These are phyloP conservation scores for Oxytorus armatus DNA, from an alignment of 2,888 invertebrate species.

Conservation along the genomic window DNA sequence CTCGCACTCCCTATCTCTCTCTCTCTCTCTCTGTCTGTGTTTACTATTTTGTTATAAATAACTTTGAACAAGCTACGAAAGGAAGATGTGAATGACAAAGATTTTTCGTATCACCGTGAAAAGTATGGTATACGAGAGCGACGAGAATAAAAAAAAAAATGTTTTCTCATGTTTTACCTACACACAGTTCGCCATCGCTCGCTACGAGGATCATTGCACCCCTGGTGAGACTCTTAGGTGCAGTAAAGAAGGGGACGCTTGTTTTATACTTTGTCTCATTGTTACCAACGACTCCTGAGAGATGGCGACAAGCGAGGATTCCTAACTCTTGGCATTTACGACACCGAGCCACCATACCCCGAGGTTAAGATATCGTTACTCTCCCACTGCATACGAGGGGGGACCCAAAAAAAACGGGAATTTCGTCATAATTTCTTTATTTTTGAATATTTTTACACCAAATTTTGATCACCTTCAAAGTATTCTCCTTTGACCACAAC, in stretches of 20 bases:
- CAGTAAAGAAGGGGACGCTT: conserved; percentile 75
- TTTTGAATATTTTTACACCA: too few species aligned
- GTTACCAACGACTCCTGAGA: conserved; percentile 79
- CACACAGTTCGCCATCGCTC: conserved; percentile 76
- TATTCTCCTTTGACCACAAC: too few species aligned
- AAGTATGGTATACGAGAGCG: conserved; percentile 26
- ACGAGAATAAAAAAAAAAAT: conserved; percentile 20
- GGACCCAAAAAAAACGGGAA: too few species aligned
- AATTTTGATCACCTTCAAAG: too few species aligned
- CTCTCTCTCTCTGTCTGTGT: conserved; percentile 12
- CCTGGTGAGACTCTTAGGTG: conserved; percentile 81
- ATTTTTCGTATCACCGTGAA: conserved; percentile 37
- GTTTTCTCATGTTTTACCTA: conserved; percentile 77
- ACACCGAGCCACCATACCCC: conserved; percentile 75
- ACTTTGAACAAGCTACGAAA: conserved; percentile 2
- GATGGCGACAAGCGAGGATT: conserved; percentile 66
- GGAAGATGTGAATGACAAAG: conserved; percentile 13
- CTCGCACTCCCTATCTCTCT: too few species aligned
- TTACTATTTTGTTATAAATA: conserved; percentile 52
- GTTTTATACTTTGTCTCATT: conserved; percentile 77
- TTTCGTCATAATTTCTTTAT: too few species aligned
- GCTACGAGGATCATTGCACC: conserved; percentile 78
- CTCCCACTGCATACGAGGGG: too few species aligned
- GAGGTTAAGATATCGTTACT: conserved; percentile 79
- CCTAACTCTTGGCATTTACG: conserved; percentile 82